These are phyloP conservation scores for Coboldia fuscipes DNA, from an alignment of 1,140 invertebrate species.

Conservation along the genomic window DNA sequence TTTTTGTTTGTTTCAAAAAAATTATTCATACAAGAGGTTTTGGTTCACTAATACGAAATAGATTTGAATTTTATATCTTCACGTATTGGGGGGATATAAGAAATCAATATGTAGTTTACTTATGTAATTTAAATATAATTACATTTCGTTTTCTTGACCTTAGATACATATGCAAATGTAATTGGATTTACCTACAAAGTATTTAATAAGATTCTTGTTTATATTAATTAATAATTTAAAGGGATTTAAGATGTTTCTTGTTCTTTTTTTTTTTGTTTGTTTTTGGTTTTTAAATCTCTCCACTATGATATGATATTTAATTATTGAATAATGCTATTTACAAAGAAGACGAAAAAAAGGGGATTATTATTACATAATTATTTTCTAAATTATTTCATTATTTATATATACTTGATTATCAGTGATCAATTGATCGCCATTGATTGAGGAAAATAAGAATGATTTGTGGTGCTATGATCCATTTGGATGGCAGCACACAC, in stretches of 20 bases:
- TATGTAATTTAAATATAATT: not conserved
- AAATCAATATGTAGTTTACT: not conserved
- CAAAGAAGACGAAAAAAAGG: not conserved
- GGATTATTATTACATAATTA: not conserved
- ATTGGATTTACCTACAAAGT: not conserved
- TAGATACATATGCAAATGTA: not conserved
- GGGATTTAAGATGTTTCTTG: not conserved
- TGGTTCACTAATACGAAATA: not conserved
- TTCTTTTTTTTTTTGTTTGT: not conserved
- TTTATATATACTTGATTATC: not conserved
- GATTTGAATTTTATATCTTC: not conserved
- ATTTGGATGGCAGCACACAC: too few species aligned
- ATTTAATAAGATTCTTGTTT: not conserved
- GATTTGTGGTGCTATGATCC: too few species aligned
- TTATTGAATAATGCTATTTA: not conserved
- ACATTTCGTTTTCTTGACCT: not conserved
- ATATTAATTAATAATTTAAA: not conserved
- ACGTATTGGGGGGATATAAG: not conserved
- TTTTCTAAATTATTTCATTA: not conserved
- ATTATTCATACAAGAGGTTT: not conserved
- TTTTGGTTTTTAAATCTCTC: not conserved
- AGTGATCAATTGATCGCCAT: too few species aligned
- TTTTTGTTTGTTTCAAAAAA: not conserved
- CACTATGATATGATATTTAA: not conserved
- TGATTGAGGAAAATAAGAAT: too few species aligned